Percentiles rank a stretch among this genome's conserved stretches.
phyloP scores from a whole-genome alignment of 2,797 vertebrate species.

The Pangasius mekongensis region DNA sequence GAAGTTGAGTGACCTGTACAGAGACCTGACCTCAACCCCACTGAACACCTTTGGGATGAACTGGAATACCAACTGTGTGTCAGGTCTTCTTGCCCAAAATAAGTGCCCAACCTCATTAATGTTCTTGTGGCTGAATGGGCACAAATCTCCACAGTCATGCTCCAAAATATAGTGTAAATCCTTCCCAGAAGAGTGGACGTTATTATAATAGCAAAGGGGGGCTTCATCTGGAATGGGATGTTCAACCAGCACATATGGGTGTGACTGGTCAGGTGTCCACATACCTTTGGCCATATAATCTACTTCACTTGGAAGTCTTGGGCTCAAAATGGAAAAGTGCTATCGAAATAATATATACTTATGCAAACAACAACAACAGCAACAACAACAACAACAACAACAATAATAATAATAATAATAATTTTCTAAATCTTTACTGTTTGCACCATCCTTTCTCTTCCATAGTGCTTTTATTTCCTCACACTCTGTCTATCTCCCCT shows the following conservation, averaged over 20 bases:
- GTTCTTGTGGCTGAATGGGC: not conserved
- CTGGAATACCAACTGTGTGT: not conserved
- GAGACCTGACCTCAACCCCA: not conserved
- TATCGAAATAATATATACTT: not conserved
- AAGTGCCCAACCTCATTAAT: not conserved
- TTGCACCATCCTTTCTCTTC: not conserved
- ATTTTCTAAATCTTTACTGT: not conserved
- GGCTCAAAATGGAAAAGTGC: not conserved
- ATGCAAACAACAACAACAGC: not conserved
- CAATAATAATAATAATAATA: not conserved
- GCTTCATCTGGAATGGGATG: not conserved
- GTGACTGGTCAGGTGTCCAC: not conserved
- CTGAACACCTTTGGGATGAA: not conserved
- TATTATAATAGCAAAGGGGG: not conserved
- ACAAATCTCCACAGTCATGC: not conserved
- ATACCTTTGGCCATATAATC: not conserved
- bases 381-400: not conserved
- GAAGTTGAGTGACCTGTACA: not conserved
- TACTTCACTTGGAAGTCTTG: not conserved
- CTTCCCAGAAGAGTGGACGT: not conserved
- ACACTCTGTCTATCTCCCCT: conserved; percentile 9
- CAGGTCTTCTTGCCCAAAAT: too few species aligned
- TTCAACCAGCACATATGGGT: not conserved
- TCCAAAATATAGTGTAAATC: not conserved
- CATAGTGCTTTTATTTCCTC: not conserved